These are phyloP conservation scores for Acleris literana DNA, from an alignment of 2,888 invertebrate species.

Conservation along the genomic window DNA sequence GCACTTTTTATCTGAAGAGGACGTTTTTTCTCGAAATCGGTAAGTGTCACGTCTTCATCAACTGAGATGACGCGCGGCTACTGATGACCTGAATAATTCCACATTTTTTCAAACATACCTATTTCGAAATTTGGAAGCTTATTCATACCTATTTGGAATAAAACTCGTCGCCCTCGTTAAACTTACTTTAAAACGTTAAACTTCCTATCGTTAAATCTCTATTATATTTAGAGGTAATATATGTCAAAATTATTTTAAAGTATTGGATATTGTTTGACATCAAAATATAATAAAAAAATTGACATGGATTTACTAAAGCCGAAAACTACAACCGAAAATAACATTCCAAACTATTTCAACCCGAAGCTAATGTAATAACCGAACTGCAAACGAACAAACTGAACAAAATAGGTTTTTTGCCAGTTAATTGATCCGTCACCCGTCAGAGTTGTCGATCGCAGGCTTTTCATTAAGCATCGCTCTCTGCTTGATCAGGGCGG, in stretches of 20 bases:
- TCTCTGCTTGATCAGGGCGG: not conserved
- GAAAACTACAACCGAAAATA: too few species aligned
- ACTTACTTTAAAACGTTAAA: too few species aligned
- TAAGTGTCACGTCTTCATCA: constrained; percentile 14
- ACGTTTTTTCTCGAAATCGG: not conserved
- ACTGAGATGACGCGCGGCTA: constrained; percentile 46
- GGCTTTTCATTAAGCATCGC: constrained; percentile 38
- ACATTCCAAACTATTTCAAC: not conserved
- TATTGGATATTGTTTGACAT: too few species aligned
- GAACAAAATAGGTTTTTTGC: constrained; percentile 27
- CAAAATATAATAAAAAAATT: too few species aligned
- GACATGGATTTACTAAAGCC: too few species aligned
- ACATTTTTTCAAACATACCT: constrained; percentile 51
- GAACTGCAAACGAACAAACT: constrained; percentile 15
- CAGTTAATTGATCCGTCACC: constrained; percentile 45
- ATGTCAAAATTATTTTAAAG: too few species aligned
- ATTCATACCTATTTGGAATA: not conserved
- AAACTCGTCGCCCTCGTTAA: not conserved
- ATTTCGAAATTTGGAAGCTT: constrained; percentile 5
- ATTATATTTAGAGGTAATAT: too few species aligned
- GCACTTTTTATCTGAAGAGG: too few species aligned
- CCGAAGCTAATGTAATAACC: constrained; percentile 17
- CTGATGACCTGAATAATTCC: constrained; percentile 55
- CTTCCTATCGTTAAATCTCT: too few species aligned
- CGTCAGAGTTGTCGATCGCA: constrained; percentile 47